Evolutionary conservation across 2,113 vertebrate species (phyloP).

Genomic region (Sylvietta virens): DNA sequence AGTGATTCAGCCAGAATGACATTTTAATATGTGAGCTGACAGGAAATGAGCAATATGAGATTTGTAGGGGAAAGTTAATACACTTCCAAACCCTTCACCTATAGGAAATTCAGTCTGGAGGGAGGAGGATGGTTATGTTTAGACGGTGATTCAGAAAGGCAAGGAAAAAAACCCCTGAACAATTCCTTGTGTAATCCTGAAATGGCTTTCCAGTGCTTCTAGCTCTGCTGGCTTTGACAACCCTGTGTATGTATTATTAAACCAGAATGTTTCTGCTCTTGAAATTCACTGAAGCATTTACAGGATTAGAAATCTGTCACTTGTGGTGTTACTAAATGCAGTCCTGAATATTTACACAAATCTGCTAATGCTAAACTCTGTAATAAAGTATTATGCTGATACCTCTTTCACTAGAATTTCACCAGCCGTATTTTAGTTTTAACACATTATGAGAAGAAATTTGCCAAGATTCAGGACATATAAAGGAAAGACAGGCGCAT

Average conservation of each 20-base stretch:
- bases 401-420: background rate
- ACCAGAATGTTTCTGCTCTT: background rate
- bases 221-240: background rate
- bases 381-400: background rate
- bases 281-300: background rate
- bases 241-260: background rate
- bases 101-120: background rate
- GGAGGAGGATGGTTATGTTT: background rate
- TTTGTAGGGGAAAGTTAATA: slow-evolving; percentile 35
- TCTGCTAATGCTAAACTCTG: background rate
- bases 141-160: background rate
- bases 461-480: background rate
- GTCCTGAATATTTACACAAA: background rate
- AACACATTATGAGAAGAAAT: background rate
- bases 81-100: background rate
- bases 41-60: slow-evolving; percentile 19
- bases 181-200: background rate
- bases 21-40: background rate
- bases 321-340: background rate
- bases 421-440: background rate
- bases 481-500: background rate
- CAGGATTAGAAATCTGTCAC: background rate
- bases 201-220: background rate
- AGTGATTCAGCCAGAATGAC: slow-evolving; percentile 24
- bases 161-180: background rate